Percentiles rank a stretch among this genome's conserved stretches.
Evolutionary conservation across 2,888 invertebrate genomes (phyloP).

Genomic region (Epirrhoe alternata): DNA sequence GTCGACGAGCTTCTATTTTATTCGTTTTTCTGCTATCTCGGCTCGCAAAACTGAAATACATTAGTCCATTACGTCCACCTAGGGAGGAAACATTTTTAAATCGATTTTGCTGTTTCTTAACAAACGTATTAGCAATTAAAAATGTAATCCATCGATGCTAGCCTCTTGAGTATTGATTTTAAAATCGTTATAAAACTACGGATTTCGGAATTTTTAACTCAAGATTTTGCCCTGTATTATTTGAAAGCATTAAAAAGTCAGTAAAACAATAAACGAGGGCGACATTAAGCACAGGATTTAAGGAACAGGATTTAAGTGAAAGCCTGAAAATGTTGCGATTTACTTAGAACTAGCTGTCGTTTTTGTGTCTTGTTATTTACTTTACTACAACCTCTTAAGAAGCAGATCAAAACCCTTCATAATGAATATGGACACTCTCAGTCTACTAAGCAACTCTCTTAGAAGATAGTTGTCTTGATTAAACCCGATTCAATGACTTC

Average conservation of each 20-base stretch:
- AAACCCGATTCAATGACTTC: conserved; percentile 29
- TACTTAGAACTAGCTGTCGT: neutral
- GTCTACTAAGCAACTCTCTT: conserved; percentile 11
- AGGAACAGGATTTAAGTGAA: neutral
- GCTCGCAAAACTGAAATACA: neutral
- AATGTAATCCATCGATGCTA: too few species aligned
- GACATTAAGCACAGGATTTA: neutral
- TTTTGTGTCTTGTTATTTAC: neutral
- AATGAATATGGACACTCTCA: conserved; percentile 1
- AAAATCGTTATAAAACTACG: too few species aligned
- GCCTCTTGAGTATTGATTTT: too few species aligned
- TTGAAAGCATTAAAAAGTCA: neutral
- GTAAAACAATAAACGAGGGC: neutral
- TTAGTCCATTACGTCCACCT: neutral
- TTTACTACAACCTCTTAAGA: neutral
- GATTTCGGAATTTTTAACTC: too few species aligned
- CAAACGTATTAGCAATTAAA: neutral
- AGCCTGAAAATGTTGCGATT: neutral
- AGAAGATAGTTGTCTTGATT: conserved; percentile 26
- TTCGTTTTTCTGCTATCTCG: neutral
- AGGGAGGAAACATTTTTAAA: neutral
- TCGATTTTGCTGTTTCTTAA: neutral
- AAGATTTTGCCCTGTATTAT: neutral
- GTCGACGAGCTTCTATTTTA: neutral
- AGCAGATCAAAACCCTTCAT: neutral